These are phyloP conservation scores for Pipistrellus kuhlii DNA, from an alignment of 2,797 vertebrate species.

Conservation along the genomic window DNA sequence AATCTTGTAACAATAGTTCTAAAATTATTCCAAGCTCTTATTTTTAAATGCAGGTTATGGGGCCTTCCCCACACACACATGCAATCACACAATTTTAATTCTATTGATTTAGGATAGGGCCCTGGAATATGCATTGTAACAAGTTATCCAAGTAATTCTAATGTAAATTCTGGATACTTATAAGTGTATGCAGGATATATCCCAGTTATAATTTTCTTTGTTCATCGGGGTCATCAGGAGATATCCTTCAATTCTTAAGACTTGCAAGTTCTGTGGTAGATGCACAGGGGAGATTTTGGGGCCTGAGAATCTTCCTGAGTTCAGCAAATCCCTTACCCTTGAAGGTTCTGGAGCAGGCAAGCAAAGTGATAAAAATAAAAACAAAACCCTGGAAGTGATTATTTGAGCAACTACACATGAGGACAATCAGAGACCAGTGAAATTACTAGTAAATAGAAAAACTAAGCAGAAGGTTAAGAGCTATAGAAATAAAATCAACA, in stretches of 20 bases:
- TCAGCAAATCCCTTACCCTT: neutral
- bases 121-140: constrained; percentile 13
- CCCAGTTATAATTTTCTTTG: neutral
- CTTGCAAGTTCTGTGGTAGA: neutral
- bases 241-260: constrained; percentile 37
- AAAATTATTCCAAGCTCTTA: neutral
- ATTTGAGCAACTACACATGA: constrained; percentile 12
- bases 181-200: neutral
- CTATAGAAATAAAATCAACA: constrained; percentile 48
- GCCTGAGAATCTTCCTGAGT: neutral
- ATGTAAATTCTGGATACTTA: neutral
- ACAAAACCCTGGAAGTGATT: neutral
- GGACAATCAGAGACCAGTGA: neutral
- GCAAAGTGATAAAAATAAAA: neutral
- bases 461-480: constrained; percentile 13
- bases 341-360: neutral
- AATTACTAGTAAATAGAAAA: neutral
- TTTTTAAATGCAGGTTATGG: neutral
- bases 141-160: neutral
- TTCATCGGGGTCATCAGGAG: neutral
- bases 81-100: neutral
- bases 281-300: neutral
- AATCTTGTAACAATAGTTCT: neutral
- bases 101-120: neutral
- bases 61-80: neutral